Conservation (phyloP, 2,797 vertebrate species). For the Anabas testudineus region DNA sequence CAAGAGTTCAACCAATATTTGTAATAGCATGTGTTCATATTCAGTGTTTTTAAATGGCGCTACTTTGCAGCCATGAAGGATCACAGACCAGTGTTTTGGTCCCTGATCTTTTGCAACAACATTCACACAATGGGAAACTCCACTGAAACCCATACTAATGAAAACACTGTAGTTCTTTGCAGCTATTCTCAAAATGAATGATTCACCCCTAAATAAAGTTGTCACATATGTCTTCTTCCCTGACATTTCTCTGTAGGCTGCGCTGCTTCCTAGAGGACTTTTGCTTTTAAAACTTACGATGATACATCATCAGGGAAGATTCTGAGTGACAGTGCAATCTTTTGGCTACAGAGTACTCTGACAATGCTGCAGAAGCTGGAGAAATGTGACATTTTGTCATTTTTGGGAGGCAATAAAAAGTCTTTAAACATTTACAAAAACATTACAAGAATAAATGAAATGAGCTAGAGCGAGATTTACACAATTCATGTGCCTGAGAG, state of each 20-base stretch:
- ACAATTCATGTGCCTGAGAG: constrained; percentile 58
- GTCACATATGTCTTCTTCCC: background rate
- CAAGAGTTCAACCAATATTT: constrained; percentile 35
- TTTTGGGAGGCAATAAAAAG: constrained; percentile 41
- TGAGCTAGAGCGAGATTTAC: constrained; percentile 26
- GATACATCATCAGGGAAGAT: background rate
- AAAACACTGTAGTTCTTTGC: constrained; percentile 22
- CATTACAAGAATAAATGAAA: constrained; percentile 23
- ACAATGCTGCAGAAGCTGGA: constrained; percentile 3
- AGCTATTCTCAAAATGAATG: constrained; percentile 8
- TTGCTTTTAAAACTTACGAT: constrained; percentile 8
- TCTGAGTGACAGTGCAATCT: background rate
- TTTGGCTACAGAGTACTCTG: constrained; percentile 11
- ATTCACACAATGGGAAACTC: constrained; percentile 16
- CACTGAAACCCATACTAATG: constrained; percentile 15
- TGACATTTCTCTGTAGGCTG: background rate
- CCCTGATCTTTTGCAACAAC: constrained; percentile 28
- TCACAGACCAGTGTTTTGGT: constrained; percentile 15
- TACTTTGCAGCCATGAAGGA: constrained; percentile 13
- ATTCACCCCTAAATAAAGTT: constrained; percentile 4
- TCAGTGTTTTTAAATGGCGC: constrained; percentile 17
- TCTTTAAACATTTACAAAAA: constrained; percentile 44
- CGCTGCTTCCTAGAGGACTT: background rate
- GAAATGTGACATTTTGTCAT: constrained; percentile 9
- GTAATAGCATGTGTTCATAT: constrained; percentile 25